Conservation (phyloP, 1,140 invertebrate genomes). For the Drosophila cardini region DNA sequence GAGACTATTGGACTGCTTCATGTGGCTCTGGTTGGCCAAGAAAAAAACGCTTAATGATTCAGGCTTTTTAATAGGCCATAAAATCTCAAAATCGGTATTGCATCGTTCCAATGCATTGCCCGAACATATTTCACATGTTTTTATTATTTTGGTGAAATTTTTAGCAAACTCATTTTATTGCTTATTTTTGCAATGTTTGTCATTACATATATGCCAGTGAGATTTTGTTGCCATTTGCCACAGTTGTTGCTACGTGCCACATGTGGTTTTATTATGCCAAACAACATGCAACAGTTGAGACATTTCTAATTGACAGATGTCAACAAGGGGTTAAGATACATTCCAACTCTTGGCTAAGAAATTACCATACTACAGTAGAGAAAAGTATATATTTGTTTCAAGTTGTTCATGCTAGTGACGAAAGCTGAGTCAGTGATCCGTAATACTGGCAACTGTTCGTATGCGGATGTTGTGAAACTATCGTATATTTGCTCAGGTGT, state of each 20-base stretch:
- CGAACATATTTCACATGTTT: conserved; percentile 81
- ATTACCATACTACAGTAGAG: neutral
- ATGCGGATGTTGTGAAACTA: neutral
- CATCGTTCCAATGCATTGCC: conserved; percentile 60
- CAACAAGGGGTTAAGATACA: conserved; percentile 39
- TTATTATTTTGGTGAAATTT: conserved; percentile 74
- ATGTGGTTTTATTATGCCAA: conserved; percentile 71
- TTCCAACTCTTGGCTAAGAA: neutral
- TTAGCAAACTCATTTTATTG: conserved; percentile 63
- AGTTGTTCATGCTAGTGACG: neutral
- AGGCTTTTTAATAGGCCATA: conserved; percentile 81
- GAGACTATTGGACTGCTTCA: neutral
- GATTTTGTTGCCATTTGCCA: conserved; percentile 33
- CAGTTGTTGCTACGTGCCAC: conserved; percentile 36
- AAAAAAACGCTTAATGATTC: conserved; percentile 78
- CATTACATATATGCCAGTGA: conserved; percentile 45
- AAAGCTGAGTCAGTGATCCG: neutral
- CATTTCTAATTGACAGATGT: conserved; percentile 77
- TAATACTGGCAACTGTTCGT: conserved; percentile 7
- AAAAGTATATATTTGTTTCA: neutral
- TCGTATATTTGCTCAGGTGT: neutral
- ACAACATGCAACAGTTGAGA: conserved; percentile 51
- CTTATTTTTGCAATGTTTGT: conserved; percentile 57
- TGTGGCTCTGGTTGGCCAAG: conserved; percentile 36
- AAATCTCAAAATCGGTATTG: conserved; percentile 80